Percentiles rank a stretch among this genome's conserved stretches.
phyloP scores from a whole-genome alignment of 1,140 invertebrate genomes.

The Antheraea pernyi region DNA sequence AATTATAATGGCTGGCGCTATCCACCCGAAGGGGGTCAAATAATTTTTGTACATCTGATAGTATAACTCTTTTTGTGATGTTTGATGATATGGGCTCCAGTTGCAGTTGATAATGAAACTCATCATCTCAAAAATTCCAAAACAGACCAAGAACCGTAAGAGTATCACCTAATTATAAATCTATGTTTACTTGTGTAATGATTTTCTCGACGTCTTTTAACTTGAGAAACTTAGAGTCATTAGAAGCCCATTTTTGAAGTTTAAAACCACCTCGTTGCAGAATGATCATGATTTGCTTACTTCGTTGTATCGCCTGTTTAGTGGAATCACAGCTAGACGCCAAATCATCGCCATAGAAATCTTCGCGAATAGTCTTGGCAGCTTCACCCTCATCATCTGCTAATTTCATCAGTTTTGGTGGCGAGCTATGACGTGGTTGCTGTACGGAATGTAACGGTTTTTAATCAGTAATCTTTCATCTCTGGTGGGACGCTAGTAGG shows the following conservation, averaged over 20 bases:
- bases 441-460: conserved; percentile 56
- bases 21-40: conserved; percentile 53
- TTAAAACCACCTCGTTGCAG: conserved; percentile 38
- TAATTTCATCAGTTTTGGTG: conserved; percentile 37
- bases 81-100: conserved; percentile 14
- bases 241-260: conserved; percentile 44
- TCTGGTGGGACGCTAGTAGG: background rate
- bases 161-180: conserved; percentile 23
- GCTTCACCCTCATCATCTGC: conserved; percentile 41
- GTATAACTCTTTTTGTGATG: conserved; percentile 41
- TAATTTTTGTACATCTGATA: conserved; percentile 40
- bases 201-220: conserved; percentile 12
- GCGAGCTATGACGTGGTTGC: conserved; percentile 57
- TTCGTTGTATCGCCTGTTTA: conserved; percentile 30
- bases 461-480: conserved; percentile 36
- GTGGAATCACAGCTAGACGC: conserved; percentile 39
- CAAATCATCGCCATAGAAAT: conserved; percentile 65
- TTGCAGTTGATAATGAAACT: conserved; percentile 29
- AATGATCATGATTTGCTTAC: conserved; percentile 31
- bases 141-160: conserved; percentile 32
- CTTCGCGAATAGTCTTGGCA: conserved; percentile 30
- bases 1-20: conserved; percentile 38
- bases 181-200: conserved; percentile 14
- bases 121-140: conserved; percentile 36
- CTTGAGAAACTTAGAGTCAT: conserved; percentile 27